Evolutionary conservation across 2,888 invertebrate genomes (phyloP).

Genomic region (Acronicta aceris): DNA sequence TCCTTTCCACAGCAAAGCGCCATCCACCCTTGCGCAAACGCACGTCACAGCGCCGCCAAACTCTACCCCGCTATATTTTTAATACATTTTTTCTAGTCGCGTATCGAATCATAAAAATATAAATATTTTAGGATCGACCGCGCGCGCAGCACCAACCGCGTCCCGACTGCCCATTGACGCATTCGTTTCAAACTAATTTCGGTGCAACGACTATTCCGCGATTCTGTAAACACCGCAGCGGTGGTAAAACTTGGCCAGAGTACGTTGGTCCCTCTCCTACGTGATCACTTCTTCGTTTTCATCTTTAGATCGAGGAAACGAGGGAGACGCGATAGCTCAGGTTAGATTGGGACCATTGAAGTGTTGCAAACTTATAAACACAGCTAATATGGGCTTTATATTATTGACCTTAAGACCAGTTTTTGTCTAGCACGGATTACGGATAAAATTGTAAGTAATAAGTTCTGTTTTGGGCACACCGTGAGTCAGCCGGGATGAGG

Average conservation of each 20-base stretch:
- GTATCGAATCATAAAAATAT: constrained; percentile 86
- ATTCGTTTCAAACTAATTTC: constrained; percentile 88
- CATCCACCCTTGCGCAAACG: constrained; percentile 71
- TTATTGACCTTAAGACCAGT: constrained; percentile 45
- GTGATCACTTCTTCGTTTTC: constrained; percentile 57
- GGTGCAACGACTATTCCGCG: constrained; percentile 88
- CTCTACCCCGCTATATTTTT: constrained; percentile 78
- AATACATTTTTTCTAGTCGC: constrained; percentile 80
- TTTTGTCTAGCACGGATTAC: constrained; percentile 47
- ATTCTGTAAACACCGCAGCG: constrained; percentile 86
- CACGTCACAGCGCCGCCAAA: constrained; percentile 74
- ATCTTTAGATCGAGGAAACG: constrained; percentile 49
- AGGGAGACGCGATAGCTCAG: constrained; percentile 68
- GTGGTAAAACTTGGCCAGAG: constrained; percentile 74
- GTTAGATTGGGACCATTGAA: constrained; percentile 65
- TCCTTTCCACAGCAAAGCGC: constrained; percentile 51
- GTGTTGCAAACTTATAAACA: constrained; percentile 64
- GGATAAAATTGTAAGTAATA: constrained; percentile 76
- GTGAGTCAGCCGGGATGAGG: constrained; percentile 87
- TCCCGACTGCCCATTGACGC: constrained; percentile 86
- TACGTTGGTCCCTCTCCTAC: constrained; percentile 66
- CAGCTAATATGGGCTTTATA: constrained; percentile 40
- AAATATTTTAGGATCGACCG: constrained; percentile 80
- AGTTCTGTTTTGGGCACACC: constrained; percentile 86
- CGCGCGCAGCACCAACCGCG: constrained; percentile 74